Evolutionary conservation across 1,140 invertebrate genomes (phyloP).

Genomic region (Apis laboriosa): DNA sequence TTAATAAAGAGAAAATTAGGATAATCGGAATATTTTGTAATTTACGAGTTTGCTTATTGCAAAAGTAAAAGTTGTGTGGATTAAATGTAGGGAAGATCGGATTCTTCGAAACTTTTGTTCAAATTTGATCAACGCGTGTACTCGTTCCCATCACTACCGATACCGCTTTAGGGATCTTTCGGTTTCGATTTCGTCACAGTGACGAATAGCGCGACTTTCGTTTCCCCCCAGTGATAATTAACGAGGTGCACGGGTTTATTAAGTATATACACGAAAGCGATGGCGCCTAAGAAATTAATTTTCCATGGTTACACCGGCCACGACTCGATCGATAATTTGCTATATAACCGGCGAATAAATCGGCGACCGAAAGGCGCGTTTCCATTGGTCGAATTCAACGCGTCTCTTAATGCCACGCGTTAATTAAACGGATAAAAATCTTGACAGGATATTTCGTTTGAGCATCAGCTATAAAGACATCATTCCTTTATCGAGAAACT

Average conservation of each 20-base stretch:
- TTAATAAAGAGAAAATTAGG: no score
- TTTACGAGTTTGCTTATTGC: no score
- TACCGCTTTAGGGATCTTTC: no score
- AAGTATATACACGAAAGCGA: constrained; percentile 11
- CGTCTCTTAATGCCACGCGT: background rate
- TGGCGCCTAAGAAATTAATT: constrained; percentile 27
- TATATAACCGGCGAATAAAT: background rate
- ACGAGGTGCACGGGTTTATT: constrained; percentile 10
- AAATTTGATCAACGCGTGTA: no score
- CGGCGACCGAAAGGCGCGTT: background rate
- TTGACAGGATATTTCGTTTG: background rate
- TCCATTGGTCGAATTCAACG: background rate
- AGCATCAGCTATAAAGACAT: background rate
- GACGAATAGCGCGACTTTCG: constrained; percentile 11
- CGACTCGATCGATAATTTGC: background rate
- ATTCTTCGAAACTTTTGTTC: no score
- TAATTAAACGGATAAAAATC: constrained; percentile 46
- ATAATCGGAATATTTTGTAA: no score
- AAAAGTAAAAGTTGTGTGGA: no score
- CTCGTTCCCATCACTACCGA: background rate
- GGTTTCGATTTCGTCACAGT: constrained; percentile 1
- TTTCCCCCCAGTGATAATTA: constrained; percentile 1
- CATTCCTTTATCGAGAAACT: background rate
- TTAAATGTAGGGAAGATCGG: no score
- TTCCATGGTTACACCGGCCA: background rate